Evolutionary conservation across 2,113 vertebrate genomes (phyloP).

Genomic region (Microtus richardsoni): DNA sequence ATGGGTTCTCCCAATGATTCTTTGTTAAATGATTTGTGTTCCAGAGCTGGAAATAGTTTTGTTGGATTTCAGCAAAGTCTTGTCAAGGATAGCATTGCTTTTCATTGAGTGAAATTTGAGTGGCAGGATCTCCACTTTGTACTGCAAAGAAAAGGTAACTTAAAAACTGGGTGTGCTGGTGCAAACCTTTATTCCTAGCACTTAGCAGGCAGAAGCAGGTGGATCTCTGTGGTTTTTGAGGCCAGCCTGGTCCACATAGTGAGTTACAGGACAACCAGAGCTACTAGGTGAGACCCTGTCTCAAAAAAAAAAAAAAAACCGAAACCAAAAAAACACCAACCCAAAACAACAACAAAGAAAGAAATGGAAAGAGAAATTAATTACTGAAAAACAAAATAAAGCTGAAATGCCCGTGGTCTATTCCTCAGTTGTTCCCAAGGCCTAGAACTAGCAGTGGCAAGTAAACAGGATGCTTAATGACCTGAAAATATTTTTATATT

Average conservation of each 20-base stretch:
- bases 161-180: not conserved
- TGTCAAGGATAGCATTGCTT: not conserved
- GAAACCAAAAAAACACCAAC: not conserved
- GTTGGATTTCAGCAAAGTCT: not conserved
- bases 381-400: conserved; percentile 8
- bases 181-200: not conserved
- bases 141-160: not conserved
- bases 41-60: conserved; percentile 39
- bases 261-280: not conserved
- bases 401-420: not conserved
- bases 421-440: not conserved
- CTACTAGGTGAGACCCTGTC: not conserved
- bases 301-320: not conserved
- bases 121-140: not conserved
- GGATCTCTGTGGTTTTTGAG: not conserved
- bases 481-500: not conserved
- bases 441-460: not conserved
- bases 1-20: not conserved
- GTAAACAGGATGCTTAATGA: not conserved
- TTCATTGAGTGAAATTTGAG: conserved; percentile 40
- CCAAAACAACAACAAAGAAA: not conserved
- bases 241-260: not conserved
- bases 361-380: not conserved
- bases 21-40: conserved; percentile 1
- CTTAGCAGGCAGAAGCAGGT: not conserved